A percentile compares a stretch with the other conserved stretches of the same genome.
phyloP scores from a whole-genome alignment of 2,797 vertebrate species.

The Huso huso region DNA sequence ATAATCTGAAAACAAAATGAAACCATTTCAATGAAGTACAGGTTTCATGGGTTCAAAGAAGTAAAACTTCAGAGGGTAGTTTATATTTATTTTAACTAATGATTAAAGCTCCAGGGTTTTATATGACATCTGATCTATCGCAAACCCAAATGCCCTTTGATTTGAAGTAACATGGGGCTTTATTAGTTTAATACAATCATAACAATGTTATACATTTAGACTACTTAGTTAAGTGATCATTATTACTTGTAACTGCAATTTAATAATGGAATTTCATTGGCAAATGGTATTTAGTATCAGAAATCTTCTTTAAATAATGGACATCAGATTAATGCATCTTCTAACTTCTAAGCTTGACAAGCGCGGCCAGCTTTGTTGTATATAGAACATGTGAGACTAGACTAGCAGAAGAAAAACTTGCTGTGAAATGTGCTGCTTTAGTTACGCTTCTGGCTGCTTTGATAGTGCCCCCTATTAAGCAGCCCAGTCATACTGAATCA shows the following conservation, averaged over 20 bases:
- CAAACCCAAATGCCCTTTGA: background rate
- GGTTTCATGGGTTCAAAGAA: slow-evolving; percentile 2
- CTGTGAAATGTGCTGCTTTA: too few species aligned
- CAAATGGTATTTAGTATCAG: background rate
- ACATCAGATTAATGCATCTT: too few species aligned
- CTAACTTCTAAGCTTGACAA: too few species aligned
- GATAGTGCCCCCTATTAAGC: slow-evolving; percentile 9
- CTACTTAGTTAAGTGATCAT: slow-evolving; percentile 44
- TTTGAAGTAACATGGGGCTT: slow-evolving; percentile 2
- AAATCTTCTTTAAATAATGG: background rate
- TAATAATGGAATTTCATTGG: background rate
- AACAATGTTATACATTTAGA: slow-evolving; percentile 48
- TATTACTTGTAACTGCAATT: slow-evolving; percentile 12
- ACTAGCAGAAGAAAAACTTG: too few species aligned
- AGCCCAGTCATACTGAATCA: slow-evolving; percentile 32
- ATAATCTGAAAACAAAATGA: background rate
- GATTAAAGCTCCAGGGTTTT: background rate
- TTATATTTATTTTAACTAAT: background rate
- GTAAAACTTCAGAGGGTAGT: slow-evolving; percentile 5
- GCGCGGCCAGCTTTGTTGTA: too few species aligned
- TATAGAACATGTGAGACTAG: too few species aligned
- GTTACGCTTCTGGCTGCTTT: background rate
- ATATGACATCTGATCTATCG: slow-evolving; percentile 1
- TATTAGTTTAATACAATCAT: background rate
- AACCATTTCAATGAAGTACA: background rate